These are phyloP conservation scores for Myotis daubentonii DNA, from an alignment of 2,797 vertebrate genomes.

Conservation along the genomic window DNA sequence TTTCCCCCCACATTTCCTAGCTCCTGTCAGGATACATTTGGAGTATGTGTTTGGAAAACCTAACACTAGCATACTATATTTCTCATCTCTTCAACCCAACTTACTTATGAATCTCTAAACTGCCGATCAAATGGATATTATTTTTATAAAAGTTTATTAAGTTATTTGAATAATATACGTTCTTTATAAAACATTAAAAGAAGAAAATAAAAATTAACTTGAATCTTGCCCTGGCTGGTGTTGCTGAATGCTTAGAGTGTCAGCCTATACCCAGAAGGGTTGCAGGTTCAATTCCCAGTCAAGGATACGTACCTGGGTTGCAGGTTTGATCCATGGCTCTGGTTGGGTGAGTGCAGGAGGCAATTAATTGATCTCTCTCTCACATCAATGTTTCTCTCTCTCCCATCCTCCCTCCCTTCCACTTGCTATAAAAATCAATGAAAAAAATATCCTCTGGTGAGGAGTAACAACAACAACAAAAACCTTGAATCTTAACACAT, in stretches of 20 bases:
- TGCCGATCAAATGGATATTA: not conserved
- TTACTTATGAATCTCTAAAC: slow-evolving; percentile 32
- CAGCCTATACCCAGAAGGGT: too few relatives aligned
- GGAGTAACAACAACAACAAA: too few relatives aligned
- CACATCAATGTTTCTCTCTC: too few relatives aligned
- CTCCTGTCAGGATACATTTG: not conserved
- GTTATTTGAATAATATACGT: not conserved
- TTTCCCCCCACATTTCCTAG: not conserved
- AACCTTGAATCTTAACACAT: not conserved
- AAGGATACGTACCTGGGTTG: too few relatives aligned
- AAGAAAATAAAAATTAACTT: not conserved
- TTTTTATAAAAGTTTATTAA: not conserved
- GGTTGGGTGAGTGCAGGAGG: too few relatives aligned
- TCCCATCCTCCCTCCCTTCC: too few relatives aligned
- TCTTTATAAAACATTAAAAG: slow-evolving; percentile 21
- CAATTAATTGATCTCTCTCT: too few relatives aligned
- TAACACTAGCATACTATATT: not conserved
- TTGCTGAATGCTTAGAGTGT: too few relatives aligned
- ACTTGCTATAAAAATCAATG: too few relatives aligned
- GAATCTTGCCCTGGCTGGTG: not conserved
- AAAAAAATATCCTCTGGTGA: too few relatives aligned
- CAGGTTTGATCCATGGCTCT: too few relatives aligned
- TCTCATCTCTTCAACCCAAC: slow-evolving; percentile 7
- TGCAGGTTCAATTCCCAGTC: too few relatives aligned
- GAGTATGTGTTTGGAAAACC: not conserved